Evolutionary conservation across 2,888 invertebrate genomes (phyloP), one percentile per base, ranked within the genome.

Genomic region (Globia sparganii): DNA sequence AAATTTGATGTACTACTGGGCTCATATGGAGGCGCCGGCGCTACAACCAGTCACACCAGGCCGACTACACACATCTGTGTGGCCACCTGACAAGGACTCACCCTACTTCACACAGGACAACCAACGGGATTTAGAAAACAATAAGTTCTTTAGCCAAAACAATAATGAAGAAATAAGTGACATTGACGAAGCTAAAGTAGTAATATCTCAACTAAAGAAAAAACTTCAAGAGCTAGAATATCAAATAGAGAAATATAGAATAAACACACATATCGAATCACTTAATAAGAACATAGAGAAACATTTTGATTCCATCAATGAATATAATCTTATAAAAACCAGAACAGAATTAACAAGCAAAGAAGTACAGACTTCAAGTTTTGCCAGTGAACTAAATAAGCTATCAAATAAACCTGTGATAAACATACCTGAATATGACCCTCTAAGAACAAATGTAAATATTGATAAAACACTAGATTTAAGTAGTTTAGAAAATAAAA

Each of bases 1-100:
- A 78, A 98, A 98, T 94, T 97, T 98, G 91, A 98, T 99, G 98
- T 99, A 99, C 95, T 98, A 98, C 93, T 99, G 99, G 99, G 97
- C 98, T 40, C 98, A 98, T 92, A 98, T 98, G 84, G 98, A 98
- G 94, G 95, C 97, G 68, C 97, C 98, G 74, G 96, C 97, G 58
- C 96, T 97, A 68, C 97, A 97, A 83, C 97, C 98, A 56, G 95
- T 97, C 77, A 98, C 98, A 31, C 98, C 98, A 0, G 98, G 98
- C 70, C 97, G 98, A 91, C 95, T 99, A 68, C 97, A 98, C 85
- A 97, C 97, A 79, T 95, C 97, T 1, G 97, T 98, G 56, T 98
- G 98, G 98, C 98, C 98, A 0, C 98, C 98, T 18, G 95, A 96
- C 74, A 94, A 92, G 87, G 94, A 95, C 31, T 79, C 88, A 0